phyloP scores from a whole-genome alignment of 2,113 vertebrate species.

The Chroicocephalus ridibundus region DNA sequence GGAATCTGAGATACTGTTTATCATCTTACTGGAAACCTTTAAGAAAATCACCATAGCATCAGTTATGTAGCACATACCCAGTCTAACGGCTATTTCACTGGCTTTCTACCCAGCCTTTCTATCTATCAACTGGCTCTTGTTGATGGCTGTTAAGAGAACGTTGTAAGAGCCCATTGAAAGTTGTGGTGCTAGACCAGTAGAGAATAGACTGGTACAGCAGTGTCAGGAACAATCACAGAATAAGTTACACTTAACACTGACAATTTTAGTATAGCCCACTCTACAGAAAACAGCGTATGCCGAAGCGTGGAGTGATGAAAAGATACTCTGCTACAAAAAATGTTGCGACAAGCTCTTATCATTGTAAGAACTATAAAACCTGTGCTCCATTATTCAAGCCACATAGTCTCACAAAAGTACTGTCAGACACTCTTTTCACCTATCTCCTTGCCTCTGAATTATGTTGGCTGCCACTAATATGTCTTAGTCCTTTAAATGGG shows the following conservation, averaged over 20 bases:
- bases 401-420: background rate
- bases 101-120: background rate
- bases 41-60: background rate
- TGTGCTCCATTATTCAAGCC: background rate
- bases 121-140: background rate
- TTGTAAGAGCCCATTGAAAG: background rate
- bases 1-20: background rate
- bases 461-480: background rate
- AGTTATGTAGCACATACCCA: background rate
- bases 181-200: background rate
- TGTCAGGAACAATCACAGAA: background rate
- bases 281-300: background rate
- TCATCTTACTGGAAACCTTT: background rate
- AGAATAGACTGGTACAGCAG: background rate
- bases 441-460: background rate
- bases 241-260: background rate
- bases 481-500: background rate
- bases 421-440: background rate
- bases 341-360: background rate
- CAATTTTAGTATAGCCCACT: background rate
- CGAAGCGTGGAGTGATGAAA: background rate
- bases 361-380: background rate
- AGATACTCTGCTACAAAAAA: background rate
- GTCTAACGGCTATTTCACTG: background rate
- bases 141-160: background rate